Percentiles rank a stretch among this genome's conserved stretches.
These are phyloP conservation scores for Mellilla xanthometata DNA, from an alignment of 2,888 invertebrate species.

Conservation along the genomic window DNA sequence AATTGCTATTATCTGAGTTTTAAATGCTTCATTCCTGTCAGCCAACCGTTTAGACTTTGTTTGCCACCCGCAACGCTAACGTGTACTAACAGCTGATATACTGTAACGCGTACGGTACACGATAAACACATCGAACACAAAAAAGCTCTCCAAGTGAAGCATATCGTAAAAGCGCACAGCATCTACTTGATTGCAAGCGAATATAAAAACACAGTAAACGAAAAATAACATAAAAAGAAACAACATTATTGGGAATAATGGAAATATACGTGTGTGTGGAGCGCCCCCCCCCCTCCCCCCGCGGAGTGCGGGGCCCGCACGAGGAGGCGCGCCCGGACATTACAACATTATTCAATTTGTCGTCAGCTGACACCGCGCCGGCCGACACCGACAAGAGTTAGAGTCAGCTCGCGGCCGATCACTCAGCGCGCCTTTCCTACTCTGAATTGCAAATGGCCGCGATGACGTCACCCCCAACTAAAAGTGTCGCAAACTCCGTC, in stretches of 20 bases:
- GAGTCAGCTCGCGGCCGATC: slow-evolving; percentile 53
- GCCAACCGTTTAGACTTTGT: slow-evolving; percentile 10
- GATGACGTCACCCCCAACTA: slow-evolving; percentile 79
- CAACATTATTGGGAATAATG: slow-evolving; percentile 23
- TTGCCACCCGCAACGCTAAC: slow-evolving; percentile 2
- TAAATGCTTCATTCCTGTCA: slow-evolving; percentile 19
- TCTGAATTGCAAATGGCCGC: slow-evolving; percentile 79
- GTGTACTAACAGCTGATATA: slow-evolving; percentile 1
- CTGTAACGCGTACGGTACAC: neutral
- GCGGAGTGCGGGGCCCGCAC: slow-evolving; percentile 12
- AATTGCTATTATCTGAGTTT: slow-evolving; percentile 21
- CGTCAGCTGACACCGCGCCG: slow-evolving; percentile 60
- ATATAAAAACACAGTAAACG: slow-evolving; percentile 19
- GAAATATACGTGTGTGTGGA: slow-evolving; percentile 25
- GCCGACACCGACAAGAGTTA: slow-evolving; percentile 58
- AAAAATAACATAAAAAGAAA: slow-evolving; percentile 20
- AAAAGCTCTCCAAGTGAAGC: slow-evolving; percentile 4
- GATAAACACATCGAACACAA: slow-evolving; percentile 10
- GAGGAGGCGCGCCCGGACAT: slow-evolving; percentile 36
- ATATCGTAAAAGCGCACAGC: slow-evolving; percentile 11
- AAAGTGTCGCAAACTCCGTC: slow-evolving; percentile 75
- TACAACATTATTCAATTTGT: slow-evolving; percentile 69
- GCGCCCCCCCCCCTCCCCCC: slow-evolving; percentile 6
- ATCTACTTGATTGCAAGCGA: slow-evolving; percentile 18
- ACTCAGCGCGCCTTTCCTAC: slow-evolving; percentile 72